Conservation (phyloP, 1,140 invertebrate genomes). For the Anastrepha obliqua region DNA sequence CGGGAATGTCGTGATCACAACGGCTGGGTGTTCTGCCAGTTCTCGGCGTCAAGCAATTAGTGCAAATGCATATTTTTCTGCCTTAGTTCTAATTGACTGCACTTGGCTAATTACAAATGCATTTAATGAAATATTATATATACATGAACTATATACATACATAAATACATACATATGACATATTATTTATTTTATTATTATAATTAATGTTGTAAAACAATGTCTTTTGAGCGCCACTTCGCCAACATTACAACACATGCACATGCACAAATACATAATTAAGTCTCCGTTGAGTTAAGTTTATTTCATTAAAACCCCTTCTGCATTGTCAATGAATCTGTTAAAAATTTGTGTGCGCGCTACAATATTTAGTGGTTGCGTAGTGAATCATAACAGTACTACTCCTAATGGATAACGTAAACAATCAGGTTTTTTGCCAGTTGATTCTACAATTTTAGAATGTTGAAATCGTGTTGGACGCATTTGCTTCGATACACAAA, state of each 20-base stretch:
- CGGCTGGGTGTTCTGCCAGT: background rate
- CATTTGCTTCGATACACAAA: background rate
- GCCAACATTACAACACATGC: background rate
- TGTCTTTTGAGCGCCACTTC: background rate
- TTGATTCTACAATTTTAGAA: background rate
- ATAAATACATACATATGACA: background rate
- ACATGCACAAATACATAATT: background rate
- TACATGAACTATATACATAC: background rate
- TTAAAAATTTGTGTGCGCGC: background rate
- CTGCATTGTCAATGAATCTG: background rate
- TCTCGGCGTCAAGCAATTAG: conserved; percentile 3
- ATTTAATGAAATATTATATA: background rate
- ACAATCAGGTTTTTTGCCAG: background rate
- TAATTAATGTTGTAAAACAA: conserved; percentile 9
- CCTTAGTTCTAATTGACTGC: background rate
- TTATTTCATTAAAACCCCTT: background rate
- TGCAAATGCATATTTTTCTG: background rate
- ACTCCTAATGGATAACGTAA: background rate
- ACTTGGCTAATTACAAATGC: background rate
- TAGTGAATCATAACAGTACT: conserved; percentile 11
- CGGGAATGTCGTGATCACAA: background rate
- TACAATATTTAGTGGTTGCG: background rate
- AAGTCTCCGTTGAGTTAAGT: background rate
- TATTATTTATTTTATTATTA: conserved; percentile 37
- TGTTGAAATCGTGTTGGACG: background rate